Conservation (phyloP, 2,797 vertebrate genomes). For the Coilia nasus region DNA sequence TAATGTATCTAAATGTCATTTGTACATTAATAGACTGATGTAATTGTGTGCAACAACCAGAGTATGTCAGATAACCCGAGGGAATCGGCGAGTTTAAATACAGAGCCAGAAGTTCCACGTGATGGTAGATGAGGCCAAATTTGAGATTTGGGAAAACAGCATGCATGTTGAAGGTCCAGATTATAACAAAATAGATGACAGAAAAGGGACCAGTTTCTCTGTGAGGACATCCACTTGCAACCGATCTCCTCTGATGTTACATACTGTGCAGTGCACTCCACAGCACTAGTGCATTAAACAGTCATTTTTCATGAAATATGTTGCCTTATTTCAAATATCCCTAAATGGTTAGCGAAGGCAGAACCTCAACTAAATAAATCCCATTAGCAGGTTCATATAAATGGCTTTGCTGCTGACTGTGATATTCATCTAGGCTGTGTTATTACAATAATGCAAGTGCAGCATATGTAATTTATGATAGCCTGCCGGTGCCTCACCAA, state of each 20-base stretch:
- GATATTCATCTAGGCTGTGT: not conserved
- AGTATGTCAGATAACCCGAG: not conserved
- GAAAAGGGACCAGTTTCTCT: not conserved
- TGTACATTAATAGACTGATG: not conserved
- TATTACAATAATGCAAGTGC: constrained; percentile 18
- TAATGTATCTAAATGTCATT: not conserved
- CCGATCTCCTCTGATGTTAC: not conserved
- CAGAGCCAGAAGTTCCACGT: not conserved
- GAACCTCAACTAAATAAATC: constrained; percentile 9
- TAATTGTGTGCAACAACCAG: not conserved
- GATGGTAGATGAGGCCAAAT: not conserved
- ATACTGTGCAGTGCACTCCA: not conserved
- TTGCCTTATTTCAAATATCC: not conserved
- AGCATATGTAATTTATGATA: not conserved
- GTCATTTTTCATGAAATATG: not conserved
- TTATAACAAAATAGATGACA: not conserved
- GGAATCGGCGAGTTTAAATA: not conserved
- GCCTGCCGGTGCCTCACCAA: not conserved
- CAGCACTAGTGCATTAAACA: not conserved
- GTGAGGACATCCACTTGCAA: not conserved
- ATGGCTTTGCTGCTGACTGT: constrained; percentile 9
- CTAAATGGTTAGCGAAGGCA: constrained; percentile 10
- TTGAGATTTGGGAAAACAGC: not conserved
- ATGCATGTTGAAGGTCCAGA: not conserved
- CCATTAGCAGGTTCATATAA: not conserved